Conservation (phyloP, 2,888 invertebrate species). For the Seira ritae region DNA sequence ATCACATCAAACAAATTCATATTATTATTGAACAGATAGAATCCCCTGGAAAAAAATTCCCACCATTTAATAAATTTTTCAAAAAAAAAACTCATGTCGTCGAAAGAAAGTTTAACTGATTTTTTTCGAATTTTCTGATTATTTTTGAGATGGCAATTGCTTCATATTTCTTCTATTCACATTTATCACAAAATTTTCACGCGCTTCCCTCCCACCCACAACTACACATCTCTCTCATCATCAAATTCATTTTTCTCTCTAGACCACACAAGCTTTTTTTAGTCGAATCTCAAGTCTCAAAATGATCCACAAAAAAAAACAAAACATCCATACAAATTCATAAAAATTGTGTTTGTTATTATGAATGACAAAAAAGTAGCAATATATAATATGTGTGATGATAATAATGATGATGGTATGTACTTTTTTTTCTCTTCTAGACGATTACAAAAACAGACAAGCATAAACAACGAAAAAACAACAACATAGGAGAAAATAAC, state of each 20-base stretch:
- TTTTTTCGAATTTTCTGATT: too few relatives aligned
- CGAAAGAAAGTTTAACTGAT: neutral
- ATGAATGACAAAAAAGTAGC: too few relatives aligned
- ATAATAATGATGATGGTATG: conserved; percentile 2
- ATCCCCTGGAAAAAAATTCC: neutral
- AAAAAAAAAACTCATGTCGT: neutral
- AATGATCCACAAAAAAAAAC: neutral
- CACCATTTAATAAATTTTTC: neutral
- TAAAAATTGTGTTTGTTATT: neutral
- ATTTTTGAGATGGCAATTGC: neutral
- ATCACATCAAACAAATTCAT: too few relatives aligned
- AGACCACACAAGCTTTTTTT: neutral
- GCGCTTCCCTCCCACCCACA: neutral
- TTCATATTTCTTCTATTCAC: neutral
- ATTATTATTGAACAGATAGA: neutral
- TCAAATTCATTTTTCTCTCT: neutral
- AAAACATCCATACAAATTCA: neutral
- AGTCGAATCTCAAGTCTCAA: neutral
- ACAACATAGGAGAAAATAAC: conserved; percentile 18
- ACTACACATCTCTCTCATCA: too few relatives aligned
- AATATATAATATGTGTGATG: neutral
- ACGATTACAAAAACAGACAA: conserved; percentile 7
- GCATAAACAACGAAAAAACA: neutral
- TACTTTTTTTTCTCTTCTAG: neutral
- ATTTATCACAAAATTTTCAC: neutral